Conservation (phyloP, 2,113 vertebrate genomes). For the Kryptolebias marmoratus region DNA sequence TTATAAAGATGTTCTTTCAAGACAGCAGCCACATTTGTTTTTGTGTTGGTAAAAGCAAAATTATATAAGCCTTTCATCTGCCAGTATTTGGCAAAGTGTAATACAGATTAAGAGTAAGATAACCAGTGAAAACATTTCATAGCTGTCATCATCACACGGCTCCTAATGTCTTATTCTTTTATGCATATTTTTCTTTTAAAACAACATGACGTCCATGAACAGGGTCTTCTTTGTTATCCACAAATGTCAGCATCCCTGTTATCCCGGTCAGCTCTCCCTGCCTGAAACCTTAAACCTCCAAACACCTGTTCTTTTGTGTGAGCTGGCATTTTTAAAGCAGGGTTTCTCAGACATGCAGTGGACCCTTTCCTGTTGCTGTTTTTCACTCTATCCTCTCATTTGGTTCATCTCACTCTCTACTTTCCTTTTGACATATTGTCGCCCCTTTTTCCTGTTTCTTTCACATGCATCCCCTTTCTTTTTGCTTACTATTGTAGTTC, state of each 20-base stretch:
- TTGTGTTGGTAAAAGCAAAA: constrained; percentile 2
- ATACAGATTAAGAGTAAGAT: constrained; percentile 55
- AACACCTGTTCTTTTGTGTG: constrained; percentile 85
- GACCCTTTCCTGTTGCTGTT: constrained; percentile 47
- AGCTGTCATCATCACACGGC: constrained; percentile 59
- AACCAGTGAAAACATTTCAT: constrained; percentile 55
- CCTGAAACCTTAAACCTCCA: constrained; percentile 79
- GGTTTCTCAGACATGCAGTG: constrained; percentile 66
- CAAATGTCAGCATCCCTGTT: constrained; percentile 81
- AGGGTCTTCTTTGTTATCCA: constrained; percentile 73
- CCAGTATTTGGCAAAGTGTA: constrained; percentile 42
- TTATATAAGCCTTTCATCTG: neutral
- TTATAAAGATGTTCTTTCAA: constrained; percentile 3
- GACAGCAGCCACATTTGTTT: neutral
- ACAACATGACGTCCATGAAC: constrained; percentile 72
- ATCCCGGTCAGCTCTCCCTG: constrained; percentile 67
- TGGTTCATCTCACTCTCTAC: constrained; percentile 13
- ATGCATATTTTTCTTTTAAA: constrained; percentile 70
- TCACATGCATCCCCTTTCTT: constrained; percentile 1
- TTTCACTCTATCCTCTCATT: constrained; percentile 39
- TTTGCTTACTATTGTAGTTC: constrained; percentile 46
- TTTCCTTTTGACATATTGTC: constrained; percentile 38
- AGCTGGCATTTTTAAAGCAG: constrained; percentile 76
- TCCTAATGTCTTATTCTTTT: constrained; percentile 70
- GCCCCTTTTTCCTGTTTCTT: neutral